These are phyloP conservation scores for Parnassius smintheus DNA, from an alignment of 2,888 invertebrate species.

Conservation along the genomic window DNA sequence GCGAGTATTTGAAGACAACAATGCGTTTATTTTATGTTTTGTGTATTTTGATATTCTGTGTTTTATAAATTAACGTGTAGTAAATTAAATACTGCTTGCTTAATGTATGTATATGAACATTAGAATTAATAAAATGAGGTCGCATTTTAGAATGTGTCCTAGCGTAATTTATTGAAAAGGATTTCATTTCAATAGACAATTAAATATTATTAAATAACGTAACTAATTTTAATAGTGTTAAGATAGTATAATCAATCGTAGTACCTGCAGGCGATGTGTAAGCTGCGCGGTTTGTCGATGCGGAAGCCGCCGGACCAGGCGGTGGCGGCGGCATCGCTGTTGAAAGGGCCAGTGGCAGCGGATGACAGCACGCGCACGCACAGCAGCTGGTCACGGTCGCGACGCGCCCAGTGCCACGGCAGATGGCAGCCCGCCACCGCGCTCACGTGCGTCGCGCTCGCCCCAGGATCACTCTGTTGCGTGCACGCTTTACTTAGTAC, in stretches of 20 bases:
- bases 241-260: background rate
- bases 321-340: constrained; percentile 62
- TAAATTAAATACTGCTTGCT: no score
- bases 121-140: no score
- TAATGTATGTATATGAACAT: no score
- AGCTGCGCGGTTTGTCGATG: constrained; percentile 90
- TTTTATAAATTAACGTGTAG: no score
- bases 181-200: background rate
- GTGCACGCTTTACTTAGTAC: constrained; percentile 23
- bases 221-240: constrained; percentile 1
- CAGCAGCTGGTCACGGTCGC: constrained; percentile 93
- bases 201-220: background rate
- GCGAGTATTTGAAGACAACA: no score
- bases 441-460: constrained; percentile 86
- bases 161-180: no score
- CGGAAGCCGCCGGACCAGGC: constrained; percentile 96
- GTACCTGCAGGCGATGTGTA: constrained; percentile 92
- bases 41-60: no score
- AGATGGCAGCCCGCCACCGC: constrained; percentile 94
- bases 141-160: no score
- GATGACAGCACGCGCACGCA: constrained; percentile 87
- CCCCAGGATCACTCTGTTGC: constrained; percentile 83
- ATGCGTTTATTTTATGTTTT: no score
- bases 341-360: constrained; percentile 76
- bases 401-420: constrained; percentile 98